Percentiles rank a stretch among this genome's conserved stretches.
Conservation (phyloP, 2,113 vertebrate species). For the Phoenicopterus ruber region DNA sequence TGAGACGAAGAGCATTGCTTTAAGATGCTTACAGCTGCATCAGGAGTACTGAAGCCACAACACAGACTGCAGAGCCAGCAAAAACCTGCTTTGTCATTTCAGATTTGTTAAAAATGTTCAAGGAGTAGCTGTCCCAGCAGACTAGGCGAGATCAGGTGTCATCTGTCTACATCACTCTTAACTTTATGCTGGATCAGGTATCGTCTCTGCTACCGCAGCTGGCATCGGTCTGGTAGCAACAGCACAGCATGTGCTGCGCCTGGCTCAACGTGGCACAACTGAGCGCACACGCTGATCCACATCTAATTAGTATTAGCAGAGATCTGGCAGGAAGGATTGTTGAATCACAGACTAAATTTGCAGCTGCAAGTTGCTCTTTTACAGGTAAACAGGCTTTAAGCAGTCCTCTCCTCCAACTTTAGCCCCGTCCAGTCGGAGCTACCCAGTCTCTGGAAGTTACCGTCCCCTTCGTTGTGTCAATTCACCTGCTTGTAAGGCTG, state of each 20-base stretch:
- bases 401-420: neutral
- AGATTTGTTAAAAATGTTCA: conserved; percentile 20
- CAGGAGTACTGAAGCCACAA: neutral
- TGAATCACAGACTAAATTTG: neutral
- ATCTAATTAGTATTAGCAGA: neutral
- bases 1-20: neutral
- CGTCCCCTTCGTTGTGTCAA: neutral
- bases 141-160: neutral
- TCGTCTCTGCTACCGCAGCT: neutral
- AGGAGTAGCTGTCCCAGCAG: conserved; percentile 8
- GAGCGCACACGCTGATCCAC: neutral
- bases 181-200: conserved; percentile 35
- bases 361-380: neutral
- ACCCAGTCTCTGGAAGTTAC: neutral
- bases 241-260: neutral
- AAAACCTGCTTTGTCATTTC: conserved; percentile 21
- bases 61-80: neutral
- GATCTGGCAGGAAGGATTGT: neutral
- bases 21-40: neutral
- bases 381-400: neutral
- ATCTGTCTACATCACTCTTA: conserved; percentile 4
- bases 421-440: neutral
- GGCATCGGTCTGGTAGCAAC: neutral
- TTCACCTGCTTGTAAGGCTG: neutral
- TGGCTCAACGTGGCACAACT: neutral